Conservation (phyloP, 2,888 invertebrate species). For the Dendrolimus pini region DNA sequence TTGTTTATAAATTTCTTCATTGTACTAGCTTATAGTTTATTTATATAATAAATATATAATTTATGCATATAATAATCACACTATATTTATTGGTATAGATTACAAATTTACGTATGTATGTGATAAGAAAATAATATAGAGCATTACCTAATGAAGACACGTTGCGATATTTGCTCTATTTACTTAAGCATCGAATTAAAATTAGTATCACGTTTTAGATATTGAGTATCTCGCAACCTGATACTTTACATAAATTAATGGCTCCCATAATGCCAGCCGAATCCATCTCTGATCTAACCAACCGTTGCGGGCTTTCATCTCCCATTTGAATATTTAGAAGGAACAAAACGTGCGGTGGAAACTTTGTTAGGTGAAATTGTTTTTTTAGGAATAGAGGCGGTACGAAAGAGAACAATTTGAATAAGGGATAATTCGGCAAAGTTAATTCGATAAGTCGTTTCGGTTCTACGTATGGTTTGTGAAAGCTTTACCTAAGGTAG, state of each 20-base stretch:
- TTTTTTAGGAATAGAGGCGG: constrained; percentile 29
- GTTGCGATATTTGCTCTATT: no score
- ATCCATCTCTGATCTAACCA: constrained; percentile 56
- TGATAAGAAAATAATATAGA: no score
- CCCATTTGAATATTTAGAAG: constrained; percentile 59
- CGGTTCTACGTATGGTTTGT: constrained; percentile 6
- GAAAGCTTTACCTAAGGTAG: not conserved
- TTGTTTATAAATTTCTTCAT: no score
- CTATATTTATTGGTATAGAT: no score
- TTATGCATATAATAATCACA: no score
- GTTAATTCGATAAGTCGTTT: constrained; percentile 27
- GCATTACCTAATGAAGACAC: no score
- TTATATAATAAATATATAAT: no score
- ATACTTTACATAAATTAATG: constrained; percentile 66
- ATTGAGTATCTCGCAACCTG: constrained; percentile 55
- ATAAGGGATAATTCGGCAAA: constrained; percentile 31
- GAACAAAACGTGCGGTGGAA: constrained; percentile 47
- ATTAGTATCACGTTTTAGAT: constrained; percentile 51
- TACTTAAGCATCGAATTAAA: no score
- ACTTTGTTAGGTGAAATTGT: constrained; percentile 32
- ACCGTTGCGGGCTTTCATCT: constrained; percentile 57
- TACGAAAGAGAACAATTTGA: constrained; percentile 28
- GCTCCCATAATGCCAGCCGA: constrained; percentile 27
- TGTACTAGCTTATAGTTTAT: no score
- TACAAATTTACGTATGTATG: no score